A percentile compares a stretch with the other conserved stretches of the same genome.
These are phyloP conservation scores for Theretra japonica DNA, from an alignment of 2,888 invertebrate species.

Conservation along the genomic window DNA sequence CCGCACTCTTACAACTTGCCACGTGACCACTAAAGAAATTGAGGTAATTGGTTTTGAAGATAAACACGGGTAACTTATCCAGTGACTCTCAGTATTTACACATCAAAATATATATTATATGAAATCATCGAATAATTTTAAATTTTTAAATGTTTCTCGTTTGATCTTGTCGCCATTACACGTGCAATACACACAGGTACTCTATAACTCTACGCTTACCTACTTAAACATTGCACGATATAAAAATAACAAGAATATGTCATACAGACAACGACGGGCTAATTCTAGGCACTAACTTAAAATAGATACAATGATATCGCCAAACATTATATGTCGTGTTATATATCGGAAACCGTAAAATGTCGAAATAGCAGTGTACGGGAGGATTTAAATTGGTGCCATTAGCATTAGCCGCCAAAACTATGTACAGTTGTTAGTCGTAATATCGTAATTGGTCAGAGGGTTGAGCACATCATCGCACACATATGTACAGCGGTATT, in stretches of 20 bases:
- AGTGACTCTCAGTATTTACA: slow-evolving; percentile 81
- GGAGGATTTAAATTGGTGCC: slow-evolving; percentile 16
- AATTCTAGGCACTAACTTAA: slow-evolving; percentile 26
- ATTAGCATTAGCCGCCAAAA: slow-evolving; percentile 39
- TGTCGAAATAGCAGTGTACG: neutral
- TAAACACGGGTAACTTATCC: slow-evolving; percentile 81
- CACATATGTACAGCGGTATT: slow-evolving; percentile 66
- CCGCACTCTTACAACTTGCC: neutral
- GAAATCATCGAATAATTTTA: slow-evolving; percentile 35
- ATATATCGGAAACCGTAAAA: neutral
- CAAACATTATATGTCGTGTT: slow-evolving; percentile 3
- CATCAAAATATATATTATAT: slow-evolving; percentile 51
- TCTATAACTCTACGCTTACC: slow-evolving; percentile 60
- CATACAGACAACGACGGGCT: slow-evolving; percentile 23
- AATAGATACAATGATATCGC: neutral
- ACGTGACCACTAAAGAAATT: slow-evolving; percentile 80
- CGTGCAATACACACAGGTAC: slow-evolving; percentile 56
- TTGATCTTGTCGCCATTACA: slow-evolving; percentile 4
- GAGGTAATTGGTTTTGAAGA: slow-evolving; percentile 84
- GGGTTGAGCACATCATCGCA: slow-evolving; percentile 57
- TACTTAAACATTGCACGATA: slow-evolving; percentile 69
- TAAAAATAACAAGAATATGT: slow-evolving; percentile 45
- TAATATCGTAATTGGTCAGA: slow-evolving; percentile 43
- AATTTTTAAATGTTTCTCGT: slow-evolving; percentile 13
- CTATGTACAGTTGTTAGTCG: slow-evolving; percentile 57